A percentile compares a stretch with the other conserved stretches of the same genome.
Conservation (phyloP, 2,888 invertebrate genomes). For the Hirtodrosophila histrioides region DNA sequence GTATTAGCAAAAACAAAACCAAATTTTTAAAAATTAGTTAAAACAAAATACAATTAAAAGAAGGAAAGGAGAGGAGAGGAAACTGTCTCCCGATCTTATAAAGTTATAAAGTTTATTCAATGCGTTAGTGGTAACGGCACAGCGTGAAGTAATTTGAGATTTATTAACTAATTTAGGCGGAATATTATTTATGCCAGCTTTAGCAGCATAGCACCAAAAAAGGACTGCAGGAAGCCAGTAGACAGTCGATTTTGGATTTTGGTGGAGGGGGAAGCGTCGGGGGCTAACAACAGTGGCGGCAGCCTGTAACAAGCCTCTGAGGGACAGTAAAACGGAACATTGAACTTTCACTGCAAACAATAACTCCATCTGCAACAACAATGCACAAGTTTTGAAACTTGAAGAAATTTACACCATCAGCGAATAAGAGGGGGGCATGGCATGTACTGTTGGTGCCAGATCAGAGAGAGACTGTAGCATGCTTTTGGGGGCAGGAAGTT, state of each 20-base stretch:
- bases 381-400: constrained; percentile 71
- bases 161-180: constrained; percentile 71
- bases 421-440: constrained; percentile 63
- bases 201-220: constrained; percentile 12
- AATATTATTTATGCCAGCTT: constrained; percentile 61
- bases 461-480: constrained; percentile 25
- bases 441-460: constrained; percentile 31
- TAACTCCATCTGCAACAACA: constrained; percentile 55
- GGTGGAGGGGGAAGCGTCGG: constrained; percentile 8
- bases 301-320: constrained; percentile 22
- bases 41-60: too few species aligned
- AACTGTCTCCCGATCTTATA: too few species aligned
- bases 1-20: too few species aligned
- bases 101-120: constrained; percentile 1
- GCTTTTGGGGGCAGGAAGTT: constrained; percentile 50
- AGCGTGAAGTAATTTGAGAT: constrained; percentile 45
- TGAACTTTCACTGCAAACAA: constrained; percentile 53
- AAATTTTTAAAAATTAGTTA: too few species aligned
- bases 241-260: constrained; percentile 22
- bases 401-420: constrained; percentile 80
- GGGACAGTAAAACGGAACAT: constrained; percentile 55
- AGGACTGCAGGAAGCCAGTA: constrained; percentile 1
- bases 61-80: too few species aligned
- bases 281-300: constrained; percentile 40
- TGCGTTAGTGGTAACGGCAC: neutral